Base-by-base conservation (phyloP, 2,888 invertebrate genomes). In the Zeuzera pyrina region DNA sequence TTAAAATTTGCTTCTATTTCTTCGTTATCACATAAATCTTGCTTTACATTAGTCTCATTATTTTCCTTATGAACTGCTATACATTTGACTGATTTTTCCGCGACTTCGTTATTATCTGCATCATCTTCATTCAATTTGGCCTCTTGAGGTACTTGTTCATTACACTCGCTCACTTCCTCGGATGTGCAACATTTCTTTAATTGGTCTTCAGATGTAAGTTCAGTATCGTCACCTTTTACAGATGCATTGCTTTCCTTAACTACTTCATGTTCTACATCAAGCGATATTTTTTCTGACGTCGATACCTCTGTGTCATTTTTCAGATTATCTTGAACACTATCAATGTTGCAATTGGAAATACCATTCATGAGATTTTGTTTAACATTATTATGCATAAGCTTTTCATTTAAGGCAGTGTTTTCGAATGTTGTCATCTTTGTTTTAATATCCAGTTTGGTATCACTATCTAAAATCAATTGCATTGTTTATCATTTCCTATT, bases 401-500 rank as follows among this genome's bases (percentile, higher is more conserved):
- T 22, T 22, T 22, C 22, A 22, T 7, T 22, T 22, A 11, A 22
- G 22, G 11, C 10, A 22, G 10, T 22, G 10, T 4, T 22, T n/a
- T n/a, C n/a, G n/a, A n/a, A n/a, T n/a, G n/a, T n/a, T n/a, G n/a
- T n/a, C 79, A 81, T 83, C 40, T 64, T 70, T 38, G 43, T 52
- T 33, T 54, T 52, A 47, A 68, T 53, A 35, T 57, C 58, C 49
- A 58, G 43, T 36, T 52, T 41, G 35, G 52, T 42, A 42, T 73
- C 70, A 52, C 58, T 47, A 36, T 68, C 63, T 42, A 69, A 43
- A 52, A 74, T 69, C 56, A 81, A 59, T 76, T 81, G 78, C 81
- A 83, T 81, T 59, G 63, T 78, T 56, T 59, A 55, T 47, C 71
- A 68, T 74, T 54, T 65, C 67, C 51, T 57, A 31, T 44, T 25